A percentile compares a stretch with the other conserved stretches of the same genome.
Conservation (phyloP, 2,888 invertebrate species). For the Cerceris ruficornis region DNA sequence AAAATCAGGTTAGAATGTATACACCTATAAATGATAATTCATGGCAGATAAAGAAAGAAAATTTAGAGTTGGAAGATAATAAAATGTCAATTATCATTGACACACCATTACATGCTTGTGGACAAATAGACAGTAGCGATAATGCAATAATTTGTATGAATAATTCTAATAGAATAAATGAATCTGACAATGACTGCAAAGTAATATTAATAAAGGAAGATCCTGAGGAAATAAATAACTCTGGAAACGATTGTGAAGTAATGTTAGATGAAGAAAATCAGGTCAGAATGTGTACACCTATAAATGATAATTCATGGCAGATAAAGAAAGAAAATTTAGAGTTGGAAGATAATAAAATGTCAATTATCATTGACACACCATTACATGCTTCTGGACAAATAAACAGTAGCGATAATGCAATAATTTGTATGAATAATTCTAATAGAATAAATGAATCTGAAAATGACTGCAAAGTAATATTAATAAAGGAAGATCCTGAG, state of each 20-base stretch:
- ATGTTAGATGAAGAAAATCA: slow-evolving; percentile 5
- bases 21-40: slow-evolving; percentile 1
- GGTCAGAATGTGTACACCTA: slow-evolving; percentile 23
- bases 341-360: neutral
- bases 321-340: neutral
- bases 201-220: neutral
- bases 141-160: too few relatives aligned
- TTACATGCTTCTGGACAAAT: too few relatives aligned
- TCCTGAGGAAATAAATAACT: neutral
- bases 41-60: neutral
- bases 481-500: neutral
- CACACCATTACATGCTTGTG: too few relatives aligned
- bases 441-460: neutral
- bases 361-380: too few relatives aligned
- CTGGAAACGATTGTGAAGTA: neutral
- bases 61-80: neutral
- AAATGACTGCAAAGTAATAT: neutral
- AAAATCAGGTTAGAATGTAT: slow-evolving; percentile 29
- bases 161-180: too few relatives aligned
- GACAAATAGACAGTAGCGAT: too few relatives aligned
- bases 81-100: neutral
- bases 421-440: too few relatives aligned
- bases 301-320: neutral
- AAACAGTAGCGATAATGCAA: too few relatives aligned
- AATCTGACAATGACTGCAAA: neutral